Percentiles rank a stretch among this genome's conserved stretches.
phyloP scores from a whole-genome alignment of 2,113 vertebrate species.

The Platycercus adscitus region DNA sequence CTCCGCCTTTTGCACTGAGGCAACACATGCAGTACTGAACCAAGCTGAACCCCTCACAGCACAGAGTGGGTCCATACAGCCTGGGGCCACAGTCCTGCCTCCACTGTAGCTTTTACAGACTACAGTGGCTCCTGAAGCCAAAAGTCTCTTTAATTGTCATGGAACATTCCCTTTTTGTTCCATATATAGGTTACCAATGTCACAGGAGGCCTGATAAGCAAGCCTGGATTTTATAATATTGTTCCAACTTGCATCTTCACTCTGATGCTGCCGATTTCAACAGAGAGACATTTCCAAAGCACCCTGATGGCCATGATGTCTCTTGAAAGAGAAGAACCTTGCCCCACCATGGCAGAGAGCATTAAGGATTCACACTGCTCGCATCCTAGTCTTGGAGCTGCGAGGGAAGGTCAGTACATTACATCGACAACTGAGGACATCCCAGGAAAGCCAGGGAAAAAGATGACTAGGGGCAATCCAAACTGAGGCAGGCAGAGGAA shows the following conservation, averaged over 20 bases:
- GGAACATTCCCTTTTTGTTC: background rate
- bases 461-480: background rate
- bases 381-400: background rate
- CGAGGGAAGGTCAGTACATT: background rate
- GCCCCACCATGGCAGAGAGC: background rate
- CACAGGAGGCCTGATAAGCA: background rate
- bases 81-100: background rate
- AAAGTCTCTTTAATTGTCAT: background rate
- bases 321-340: background rate
- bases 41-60: background rate
- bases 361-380: background rate
- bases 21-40: accelerated
- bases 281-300: background rate
- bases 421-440: background rate
- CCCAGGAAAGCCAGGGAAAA: background rate
- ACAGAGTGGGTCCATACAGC: accelerated
- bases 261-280: background rate
- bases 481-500: background rate
- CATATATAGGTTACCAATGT: background rate
- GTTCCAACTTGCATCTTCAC: background rate
- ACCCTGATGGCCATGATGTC: background rate
- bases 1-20: background rate
- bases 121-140: background rate
- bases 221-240: background rate
- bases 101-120: background rate